Evolutionary conservation across 2,888 invertebrate genomes (phyloP), one percentile per base, ranked within the genome.

Genomic region (Deilephila elpenor): DNA sequence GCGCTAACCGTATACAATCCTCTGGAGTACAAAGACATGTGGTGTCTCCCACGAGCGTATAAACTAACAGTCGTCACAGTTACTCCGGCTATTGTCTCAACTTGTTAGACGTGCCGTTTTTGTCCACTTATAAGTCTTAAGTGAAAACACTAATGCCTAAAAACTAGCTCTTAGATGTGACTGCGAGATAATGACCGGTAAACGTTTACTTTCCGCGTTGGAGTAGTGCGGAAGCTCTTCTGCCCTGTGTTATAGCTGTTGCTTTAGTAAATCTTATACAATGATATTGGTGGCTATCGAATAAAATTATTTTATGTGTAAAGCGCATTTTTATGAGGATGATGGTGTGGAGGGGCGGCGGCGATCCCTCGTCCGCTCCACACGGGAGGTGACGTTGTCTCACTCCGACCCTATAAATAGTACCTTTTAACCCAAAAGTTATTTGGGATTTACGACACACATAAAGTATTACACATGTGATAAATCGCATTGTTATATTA

Each of bases 71-170:
- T 80, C 84, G 80, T 76, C 83, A 83, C 85, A 84, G 83, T 86
- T 86, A 86, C 80, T 77, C 67, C 44, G 67, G 75, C 85, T 82
- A 86, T 86, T 86, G 85, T 86, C 82, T 83, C 78, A 73, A 44
- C 78, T 76, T 77, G 82, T 81, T n/a, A 67, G 44, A 81, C 82
- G 77, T 76, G 78, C 77, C 81, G 84, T 93, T 93, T 93, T 93
- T 93, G 86, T 87, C 82, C 81, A 84, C 80, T 84, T 78, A 79
- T 81, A 79, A 80, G 82, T 85, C 81, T 84, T 83, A 78, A 85
- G 89, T 88, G 91, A 91, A 92, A 92, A 89, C 87, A 84, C 82
- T 75, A 73, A 78, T 79, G 25, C 44, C 67, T 51, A 88, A 89
- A 86, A 88, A 84, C 75, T 73, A 78, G 80, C 76, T 79, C 77